Base-by-base conservation (phyloP, 2,888 invertebrate species). In the Melanchra persicariae region DNA sequence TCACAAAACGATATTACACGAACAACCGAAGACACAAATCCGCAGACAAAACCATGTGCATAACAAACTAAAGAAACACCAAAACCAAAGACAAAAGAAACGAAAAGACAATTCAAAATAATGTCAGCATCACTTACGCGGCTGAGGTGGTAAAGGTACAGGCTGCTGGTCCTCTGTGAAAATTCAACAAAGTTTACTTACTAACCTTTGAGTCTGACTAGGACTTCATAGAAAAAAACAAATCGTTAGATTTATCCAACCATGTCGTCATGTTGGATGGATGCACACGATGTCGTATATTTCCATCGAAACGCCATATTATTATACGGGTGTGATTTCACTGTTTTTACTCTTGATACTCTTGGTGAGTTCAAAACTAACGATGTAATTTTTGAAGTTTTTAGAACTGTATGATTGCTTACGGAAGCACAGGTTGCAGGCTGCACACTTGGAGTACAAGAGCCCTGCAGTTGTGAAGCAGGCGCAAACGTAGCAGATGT, bases 401-500 rank as follows among this genome's bases (percentile, higher is more conserved):
- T n/a, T 30, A 52, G 0, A 24, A 34, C 17, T 22, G 24, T 30
- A 51, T 52, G 34, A 47, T n/a, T 47, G 26, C 72, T 76, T 84
- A 91, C 86, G 71, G 70, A 62, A 58, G 58, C 92, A 92, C 24
- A 69, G 71, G 63, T 84, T 83, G 87, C 94, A 93, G 0, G 90
- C 79, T 0, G 89, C 89, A 69, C 93, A 93, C 77, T 91, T 93
- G 45, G 91, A 83, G 81, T 85, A 87, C 17, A 93, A 67, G 1
- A 71, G 79, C 9, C 85, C 85, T 43, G 64, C 71, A 0, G 60
- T 19, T 0, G 74, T 68, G 86, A 92, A 94, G 77, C 94, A 94
- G 4, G 88, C 93, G 77, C 94, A 94, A n/a, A 94, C 80, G 77
- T 83, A 87, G 81, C 94, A 94, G 3, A 79, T 77, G 47, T 74